These are phyloP conservation scores for Chrysomela aeneicollis DNA, from an alignment of 2,888 invertebrate species.

Conservation along the genomic window DNA sequence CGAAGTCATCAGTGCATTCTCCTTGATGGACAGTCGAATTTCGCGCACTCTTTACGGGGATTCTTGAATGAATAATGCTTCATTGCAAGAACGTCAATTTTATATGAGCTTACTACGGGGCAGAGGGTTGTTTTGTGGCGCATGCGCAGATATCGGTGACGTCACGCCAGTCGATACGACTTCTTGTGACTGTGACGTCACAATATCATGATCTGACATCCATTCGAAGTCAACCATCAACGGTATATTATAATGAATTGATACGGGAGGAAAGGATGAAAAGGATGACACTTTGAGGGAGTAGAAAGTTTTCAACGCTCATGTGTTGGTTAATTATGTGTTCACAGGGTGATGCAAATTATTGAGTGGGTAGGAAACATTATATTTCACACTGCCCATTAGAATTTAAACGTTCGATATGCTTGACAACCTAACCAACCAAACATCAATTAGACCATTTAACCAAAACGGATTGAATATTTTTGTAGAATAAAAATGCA, in stretches of 20 bases:
- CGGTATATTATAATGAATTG: not conserved
- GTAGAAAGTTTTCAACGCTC: too few species aligned
- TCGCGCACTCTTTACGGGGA: not conserved
- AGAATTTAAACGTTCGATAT: too few species aligned
- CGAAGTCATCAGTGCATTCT: not conserved
- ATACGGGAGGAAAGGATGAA: too few species aligned
- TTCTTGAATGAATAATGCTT: slow-evolving; percentile 30
- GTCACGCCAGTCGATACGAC: slow-evolving; percentile 46
- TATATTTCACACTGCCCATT: too few species aligned
- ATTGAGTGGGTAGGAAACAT: too few species aligned
- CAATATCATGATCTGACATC: not conserved
- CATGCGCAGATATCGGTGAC: slow-evolving; percentile 39
- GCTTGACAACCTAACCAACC: too few species aligned
- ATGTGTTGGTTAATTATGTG: too few species aligned
- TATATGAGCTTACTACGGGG: slow-evolving; percentile 19
- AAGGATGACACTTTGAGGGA: too few species aligned
- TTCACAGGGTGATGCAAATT: too few species aligned
- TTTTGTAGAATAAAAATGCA: too few species aligned
- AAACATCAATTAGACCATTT: too few species aligned
- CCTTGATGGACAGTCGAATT: not conserved
- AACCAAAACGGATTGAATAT: too few species aligned
- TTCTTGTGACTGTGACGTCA: slow-evolving; percentile 44
- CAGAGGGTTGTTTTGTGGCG: slow-evolving; percentile 40
- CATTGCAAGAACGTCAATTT: slow-evolving; percentile 27
- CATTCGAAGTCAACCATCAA: not conserved